These are phyloP conservation scores for Spicauda simplicius DNA, from an alignment of 2,888 invertebrate genomes.

Conservation along the genomic window DNA sequence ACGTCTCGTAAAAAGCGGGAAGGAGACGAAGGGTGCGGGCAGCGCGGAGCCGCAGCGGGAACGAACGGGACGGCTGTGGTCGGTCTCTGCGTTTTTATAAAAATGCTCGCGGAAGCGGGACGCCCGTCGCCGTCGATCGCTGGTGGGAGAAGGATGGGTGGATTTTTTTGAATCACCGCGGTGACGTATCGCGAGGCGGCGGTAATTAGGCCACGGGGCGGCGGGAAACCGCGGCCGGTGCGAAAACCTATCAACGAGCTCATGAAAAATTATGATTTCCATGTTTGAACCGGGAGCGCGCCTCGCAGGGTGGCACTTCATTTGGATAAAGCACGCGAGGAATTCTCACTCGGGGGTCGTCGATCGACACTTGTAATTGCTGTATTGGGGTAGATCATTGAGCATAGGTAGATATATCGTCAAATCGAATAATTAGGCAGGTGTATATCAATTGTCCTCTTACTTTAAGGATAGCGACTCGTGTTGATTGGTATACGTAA, in stretches of 20 bases:
- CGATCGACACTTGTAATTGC: constrained; percentile 56
- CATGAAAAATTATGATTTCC: constrained; percentile 84
- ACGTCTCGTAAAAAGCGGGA: constrained; percentile 85
- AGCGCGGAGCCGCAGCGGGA: constrained; percentile 71
- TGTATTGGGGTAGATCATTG: constrained; percentile 44
- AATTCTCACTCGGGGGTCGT: constrained; percentile 60
- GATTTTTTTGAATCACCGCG: constrained; percentile 81
- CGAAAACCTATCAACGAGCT: constrained; percentile 84
- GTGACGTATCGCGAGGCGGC: constrained; percentile 82
- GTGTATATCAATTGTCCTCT: neutral
- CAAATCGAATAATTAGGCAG: neutral
- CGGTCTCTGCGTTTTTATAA: constrained; percentile 84
- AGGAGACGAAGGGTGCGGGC: constrained; percentile 83
- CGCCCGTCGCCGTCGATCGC: constrained; percentile 53
- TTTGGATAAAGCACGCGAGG: constrained; percentile 63
- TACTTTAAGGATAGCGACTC: no score
- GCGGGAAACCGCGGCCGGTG: constrained; percentile 82
- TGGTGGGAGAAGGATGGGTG: constrained; percentile 76
- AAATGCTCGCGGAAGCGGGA: constrained; percentile 78
- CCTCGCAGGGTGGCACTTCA: constrained; percentile 71
- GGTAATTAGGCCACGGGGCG: constrained; percentile 84
- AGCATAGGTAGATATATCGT: constrained; percentile 9
- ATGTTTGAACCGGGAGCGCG: constrained; percentile 65
- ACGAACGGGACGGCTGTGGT: constrained; percentile 82
- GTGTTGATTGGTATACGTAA: neutral